Base-by-base conservation (phyloP, 2,113 vertebrate species). In the Aepyceros melampus region DNA sequence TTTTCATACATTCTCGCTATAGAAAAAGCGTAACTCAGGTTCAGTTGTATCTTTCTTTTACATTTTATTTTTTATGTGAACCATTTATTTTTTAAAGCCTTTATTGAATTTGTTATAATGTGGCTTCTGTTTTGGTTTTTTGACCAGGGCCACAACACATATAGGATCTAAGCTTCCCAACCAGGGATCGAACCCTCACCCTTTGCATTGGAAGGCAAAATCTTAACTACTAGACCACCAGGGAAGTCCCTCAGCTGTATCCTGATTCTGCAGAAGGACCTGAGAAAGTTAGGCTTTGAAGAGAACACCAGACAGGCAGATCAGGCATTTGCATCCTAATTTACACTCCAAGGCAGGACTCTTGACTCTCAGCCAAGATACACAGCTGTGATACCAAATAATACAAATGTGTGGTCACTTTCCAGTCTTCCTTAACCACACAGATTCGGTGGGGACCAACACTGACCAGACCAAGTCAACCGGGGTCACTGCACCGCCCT, bases 291-390 rank as follows among this genome's bases (percentile, higher is more conserved):
- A 84, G 82, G 40, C 71, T 71, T 36, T 16, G 45, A 6, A 21
- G 40, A 74, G 29, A 47, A 60, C 15, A 13, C 2, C 3, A 0
- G 2, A 45, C 67, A 9, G 90, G 60, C 43, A 23, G 49, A 67
- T 11, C 33, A 51, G 43, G 29, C 43, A 60, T 27, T 2, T 36
- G 87, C 40, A 51, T 51, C 43, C 56, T 64, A 7, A 60, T 78
- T 51, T 33, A 23, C 5, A 51, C 47, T 29, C 84, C 36, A 0
- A 40, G 36, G 36, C 67, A 33, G 6, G 40, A 27, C 74, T 17
- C 12, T 23, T n/a, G 2, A 6, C 23, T 9, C n/a, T 15, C 29
- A 6, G 27, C 15, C 2, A 1, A 2, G 29, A 49, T 2, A 13
- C 27, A 23, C 53, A 7, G 79, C 14, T 47, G 76, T 21, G 29